Conservation (phyloP, 2,888 invertebrate genomes). For the Globia sparganii region DNA sequence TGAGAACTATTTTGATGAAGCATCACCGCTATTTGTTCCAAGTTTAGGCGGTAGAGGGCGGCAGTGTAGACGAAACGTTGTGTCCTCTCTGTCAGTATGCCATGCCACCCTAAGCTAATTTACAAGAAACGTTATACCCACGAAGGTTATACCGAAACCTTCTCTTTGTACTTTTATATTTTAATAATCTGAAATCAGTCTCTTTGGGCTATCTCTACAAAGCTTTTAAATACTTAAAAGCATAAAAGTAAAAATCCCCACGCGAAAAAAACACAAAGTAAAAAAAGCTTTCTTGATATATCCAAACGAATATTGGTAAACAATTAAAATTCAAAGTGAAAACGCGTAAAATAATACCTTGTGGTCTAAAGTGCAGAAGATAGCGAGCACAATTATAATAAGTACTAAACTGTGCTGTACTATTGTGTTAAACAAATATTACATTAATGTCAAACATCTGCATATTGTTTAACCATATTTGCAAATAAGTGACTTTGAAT, state of each 20-base stretch:
- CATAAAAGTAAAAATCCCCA: not conserved
- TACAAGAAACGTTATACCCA: not conserved
- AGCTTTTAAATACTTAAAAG: not conserved
- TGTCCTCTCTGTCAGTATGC: not conserved
- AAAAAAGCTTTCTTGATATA: not conserved
- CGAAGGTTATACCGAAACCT: not conserved
- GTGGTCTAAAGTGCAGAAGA: slow-evolving; percentile 41
- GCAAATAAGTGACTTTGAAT: no score
- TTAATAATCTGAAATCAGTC: not conserved
- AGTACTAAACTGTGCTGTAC: not conserved
- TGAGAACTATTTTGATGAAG: slow-evolving; percentile 23
- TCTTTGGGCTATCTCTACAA: not conserved
- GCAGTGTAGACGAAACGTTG: slow-evolving; percentile 10
- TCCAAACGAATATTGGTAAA: slow-evolving; percentile 69
- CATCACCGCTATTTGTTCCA: not conserved
- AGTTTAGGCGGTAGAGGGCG: slow-evolving; percentile 43
- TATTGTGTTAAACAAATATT: no score
- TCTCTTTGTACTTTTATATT: no score
- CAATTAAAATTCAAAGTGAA: slow-evolving; percentile 74
- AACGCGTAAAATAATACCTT: slow-evolving; percentile 66
- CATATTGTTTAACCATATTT: no score
- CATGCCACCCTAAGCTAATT: not conserved
- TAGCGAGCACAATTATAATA: not conserved
- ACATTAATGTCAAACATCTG: no score
- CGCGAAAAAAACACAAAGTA: not conserved